Percentiles rank a stretch among this genome's conserved stretches.
Evolutionary conservation across 2,888 invertebrate genomes (phyloP).

Genomic region (Lycia hirtaria): DNA sequence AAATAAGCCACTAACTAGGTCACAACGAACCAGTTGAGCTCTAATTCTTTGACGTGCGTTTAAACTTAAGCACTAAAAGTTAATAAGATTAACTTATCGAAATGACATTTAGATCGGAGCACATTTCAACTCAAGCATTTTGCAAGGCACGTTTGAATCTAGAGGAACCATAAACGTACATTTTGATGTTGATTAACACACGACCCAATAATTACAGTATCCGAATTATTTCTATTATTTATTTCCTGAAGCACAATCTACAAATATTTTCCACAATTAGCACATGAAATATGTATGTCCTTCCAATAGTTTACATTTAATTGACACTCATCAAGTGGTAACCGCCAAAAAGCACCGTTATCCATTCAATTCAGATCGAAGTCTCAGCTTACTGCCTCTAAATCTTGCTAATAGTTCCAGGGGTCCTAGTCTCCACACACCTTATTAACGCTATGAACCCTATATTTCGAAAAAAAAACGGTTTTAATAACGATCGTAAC

Average conservation of each 20-base stretch:
- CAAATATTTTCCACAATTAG: neutral
- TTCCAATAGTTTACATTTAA: neutral
- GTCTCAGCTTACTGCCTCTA: conserved; percentile 22
- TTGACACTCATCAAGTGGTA: neutral
- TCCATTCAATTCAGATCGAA: conserved; percentile 12
- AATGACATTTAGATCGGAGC: conserved; percentile 16
- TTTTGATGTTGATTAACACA: no score
- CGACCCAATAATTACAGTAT: no score
- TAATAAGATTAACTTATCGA: conserved; percentile 33
- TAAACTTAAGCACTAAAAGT: conserved; percentile 31
- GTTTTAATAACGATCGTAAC: no score
- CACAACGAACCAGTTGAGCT: conserved; percentile 8
- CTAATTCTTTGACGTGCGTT: conserved; percentile 27
- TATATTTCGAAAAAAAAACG: no score
- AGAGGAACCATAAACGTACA: no score
- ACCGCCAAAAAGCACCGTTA: conserved; percentile 19
- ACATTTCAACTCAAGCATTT: conserved; percentile 18
- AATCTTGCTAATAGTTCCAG: conserved; percentile 26
- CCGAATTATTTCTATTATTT: no score
- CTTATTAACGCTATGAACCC: no score
- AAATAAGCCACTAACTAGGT: conserved; percentile 7
- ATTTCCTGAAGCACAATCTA: no score
- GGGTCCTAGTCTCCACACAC: no score
- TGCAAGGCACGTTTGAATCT: conserved; percentile 15
- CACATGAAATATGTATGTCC: neutral